phyloP scores from a whole-genome alignment of 2,113 vertebrate genomes.

The Sinosuthora webbiana region DNA sequence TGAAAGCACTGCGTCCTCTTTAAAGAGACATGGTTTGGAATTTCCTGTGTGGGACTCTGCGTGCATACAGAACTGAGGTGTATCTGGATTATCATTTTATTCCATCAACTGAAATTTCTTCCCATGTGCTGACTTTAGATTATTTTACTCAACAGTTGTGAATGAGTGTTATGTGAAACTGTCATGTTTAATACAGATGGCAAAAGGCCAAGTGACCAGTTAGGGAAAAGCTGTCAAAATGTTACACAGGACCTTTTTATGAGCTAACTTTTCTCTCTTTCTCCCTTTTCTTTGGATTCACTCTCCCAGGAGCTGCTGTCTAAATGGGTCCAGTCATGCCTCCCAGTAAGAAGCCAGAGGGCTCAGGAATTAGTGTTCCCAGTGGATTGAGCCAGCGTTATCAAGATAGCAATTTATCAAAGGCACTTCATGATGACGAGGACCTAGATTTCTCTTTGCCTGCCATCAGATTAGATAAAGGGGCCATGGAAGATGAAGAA shows the following conservation, averaged over 20 bases:
- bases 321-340: conserved; percentile 99
- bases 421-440: conserved; percentile 89
- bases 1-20: neutral
- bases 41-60: neutral
- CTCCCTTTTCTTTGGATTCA: neutral
- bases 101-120: neutral
- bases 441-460: conserved; percentile 91
- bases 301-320: conserved; percentile 81
- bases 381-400: conserved; percentile 89
- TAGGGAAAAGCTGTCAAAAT: neutral
- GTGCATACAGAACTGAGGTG: neutral
- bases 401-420: conserved; percentile 80
- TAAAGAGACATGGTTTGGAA: neutral
- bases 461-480: conserved; percentile 81
- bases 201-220: neutral
- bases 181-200: neutral
- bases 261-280: conserved; percentile 39
- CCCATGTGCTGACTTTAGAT: neutral
- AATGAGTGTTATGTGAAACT: neutral
- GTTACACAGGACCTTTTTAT: neutral
- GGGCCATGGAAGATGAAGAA: conserved; percentile 90
- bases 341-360: conserved; percentile 97
- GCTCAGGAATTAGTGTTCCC: conserved; percentile 91
- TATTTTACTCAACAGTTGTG: neutral
- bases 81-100: neutral